These are phyloP conservation scores for Montipora efflorescens DNA, from an alignment of 64 coral and sea anemone genomes.

Conservation along the genomic window DNA sequence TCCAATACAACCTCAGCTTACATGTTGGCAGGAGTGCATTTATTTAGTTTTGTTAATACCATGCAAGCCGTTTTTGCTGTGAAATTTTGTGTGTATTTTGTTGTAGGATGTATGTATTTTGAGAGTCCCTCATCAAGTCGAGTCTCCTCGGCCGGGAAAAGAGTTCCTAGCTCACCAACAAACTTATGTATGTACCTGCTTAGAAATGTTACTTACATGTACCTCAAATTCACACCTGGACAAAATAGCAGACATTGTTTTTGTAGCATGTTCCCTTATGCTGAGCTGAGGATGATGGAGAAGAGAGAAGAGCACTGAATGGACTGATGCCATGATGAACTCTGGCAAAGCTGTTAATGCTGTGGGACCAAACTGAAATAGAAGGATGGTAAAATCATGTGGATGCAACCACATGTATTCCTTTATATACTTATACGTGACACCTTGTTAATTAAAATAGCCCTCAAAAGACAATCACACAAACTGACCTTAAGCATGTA, in stretches of 20 bases:
- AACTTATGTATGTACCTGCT: too few relatives aligned
- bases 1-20: too few relatives aligned
- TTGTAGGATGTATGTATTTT: too few relatives aligned
- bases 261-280: conserved; percentile 97
- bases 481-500: conserved; percentile 82
- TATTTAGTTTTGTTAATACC: too few relatives aligned
- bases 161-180: too few relatives aligned
- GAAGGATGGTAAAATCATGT: background rate
- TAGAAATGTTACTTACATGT: background rate
- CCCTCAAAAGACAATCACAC: background rate
- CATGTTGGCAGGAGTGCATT: too few relatives aligned
- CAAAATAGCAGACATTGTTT: conserved; percentile 97
- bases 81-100: too few relatives aligned
- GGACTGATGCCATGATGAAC: conserved; percentile 89
- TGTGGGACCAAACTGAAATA: conserved; percentile 86
- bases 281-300: conserved; percentile 94
- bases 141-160: too few relatives aligned
- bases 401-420: background rate
- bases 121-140: too few relatives aligned
- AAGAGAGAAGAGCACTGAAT: conserved; percentile 92
- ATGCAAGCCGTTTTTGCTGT: too few relatives aligned
- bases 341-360: conserved; percentile 73
- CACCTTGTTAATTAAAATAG: background rate
- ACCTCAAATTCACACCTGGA: conserved; percentile 99
- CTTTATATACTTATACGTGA: background rate